phyloP scores from a whole-genome alignment of 2,113 vertebrate genomes.

The Channa argus region DNA sequence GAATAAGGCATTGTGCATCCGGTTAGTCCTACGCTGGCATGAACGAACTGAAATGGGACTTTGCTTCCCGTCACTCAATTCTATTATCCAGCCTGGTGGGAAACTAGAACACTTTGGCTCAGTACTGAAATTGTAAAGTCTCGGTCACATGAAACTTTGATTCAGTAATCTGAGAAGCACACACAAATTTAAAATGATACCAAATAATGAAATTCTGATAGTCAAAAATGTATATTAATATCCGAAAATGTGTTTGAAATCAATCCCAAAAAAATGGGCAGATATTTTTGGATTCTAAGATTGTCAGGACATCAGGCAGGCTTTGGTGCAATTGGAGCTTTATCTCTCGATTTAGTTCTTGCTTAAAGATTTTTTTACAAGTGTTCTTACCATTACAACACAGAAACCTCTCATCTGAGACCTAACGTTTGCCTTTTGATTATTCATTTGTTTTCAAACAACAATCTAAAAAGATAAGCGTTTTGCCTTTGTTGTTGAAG shows the following conservation, averaged over 20 bases:
- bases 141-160: constrained; percentile 28
- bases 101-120: constrained; percentile 53
- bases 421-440: constrained; percentile 16
- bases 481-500: not conserved
- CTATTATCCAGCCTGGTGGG: constrained; percentile 58
- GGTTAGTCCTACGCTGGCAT: constrained; percentile 39
- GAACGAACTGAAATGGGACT: constrained; percentile 60
- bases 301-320: constrained; percentile 40
- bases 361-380: too few relatives aligned
- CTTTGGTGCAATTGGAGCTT: constrained; percentile 16
- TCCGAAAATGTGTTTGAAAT: constrained; percentile 21
- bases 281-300: constrained; percentile 31
- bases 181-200: constrained; percentile 23
- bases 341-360: too few relatives aligned
- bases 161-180: constrained; percentile 41
- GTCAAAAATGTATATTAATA: constrained; percentile 5
- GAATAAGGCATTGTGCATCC: constrained; percentile 59
- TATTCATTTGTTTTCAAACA: constrained; percentile 4
- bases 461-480: not conserved
- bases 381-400: not conserved
- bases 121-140: constrained; percentile 38
- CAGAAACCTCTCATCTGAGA: constrained; percentile 23
- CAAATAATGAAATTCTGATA: constrained; percentile 35
- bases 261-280: constrained; percentile 8
- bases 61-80: constrained; percentile 26